These are phyloP conservation scores for Promerops cafer DNA, from an alignment of 2,113 vertebrate genomes.

Conservation along the genomic window DNA sequence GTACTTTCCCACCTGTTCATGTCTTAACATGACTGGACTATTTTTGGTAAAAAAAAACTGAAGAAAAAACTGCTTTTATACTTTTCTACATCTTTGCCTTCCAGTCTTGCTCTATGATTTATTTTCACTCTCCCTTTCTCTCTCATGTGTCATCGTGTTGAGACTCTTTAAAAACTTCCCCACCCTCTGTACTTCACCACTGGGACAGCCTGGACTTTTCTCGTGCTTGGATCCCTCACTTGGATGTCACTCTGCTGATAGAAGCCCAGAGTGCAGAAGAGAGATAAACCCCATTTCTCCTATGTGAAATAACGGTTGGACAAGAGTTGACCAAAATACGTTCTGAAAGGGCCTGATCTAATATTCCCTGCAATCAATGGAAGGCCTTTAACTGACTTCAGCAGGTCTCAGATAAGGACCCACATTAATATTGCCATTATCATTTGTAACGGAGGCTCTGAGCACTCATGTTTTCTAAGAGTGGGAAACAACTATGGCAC, in stretches of 20 bases:
- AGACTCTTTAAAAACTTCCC: constrained; percentile 14
- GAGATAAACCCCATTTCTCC: constrained; percentile 51
- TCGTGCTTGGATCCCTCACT: neutral
- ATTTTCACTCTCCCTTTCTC: constrained; percentile 14
- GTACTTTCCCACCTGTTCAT: constrained; percentile 70
- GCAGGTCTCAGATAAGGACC: constrained; percentile 40
- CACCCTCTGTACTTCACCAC: neutral
- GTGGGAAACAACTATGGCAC: neutral
- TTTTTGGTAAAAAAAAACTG: constrained; percentile 43
- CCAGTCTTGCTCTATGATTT: constrained; percentile 44
- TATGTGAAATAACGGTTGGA: constrained; percentile 47
- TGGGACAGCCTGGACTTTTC: constrained; percentile 32
- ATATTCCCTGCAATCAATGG: constrained; percentile 31
- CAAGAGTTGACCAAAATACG: constrained; percentile 6
- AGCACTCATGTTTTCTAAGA: neutral
- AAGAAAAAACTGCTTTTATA: neutral
- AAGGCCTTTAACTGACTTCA: constrained; percentile 49
- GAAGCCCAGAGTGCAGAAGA: constrained; percentile 21
- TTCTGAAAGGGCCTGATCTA: constrained; percentile 43
- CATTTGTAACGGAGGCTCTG: neutral
- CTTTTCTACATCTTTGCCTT: neutral
- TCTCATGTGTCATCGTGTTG: neutral
- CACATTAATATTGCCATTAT: constrained; percentile 16
- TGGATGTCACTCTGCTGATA: constrained; percentile 43
- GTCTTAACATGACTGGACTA: constrained; percentile 66